These are phyloP conservation scores for Propsilocerus akamusi DNA, from an alignment of 1,140 invertebrate species.

Conservation along the genomic window DNA sequence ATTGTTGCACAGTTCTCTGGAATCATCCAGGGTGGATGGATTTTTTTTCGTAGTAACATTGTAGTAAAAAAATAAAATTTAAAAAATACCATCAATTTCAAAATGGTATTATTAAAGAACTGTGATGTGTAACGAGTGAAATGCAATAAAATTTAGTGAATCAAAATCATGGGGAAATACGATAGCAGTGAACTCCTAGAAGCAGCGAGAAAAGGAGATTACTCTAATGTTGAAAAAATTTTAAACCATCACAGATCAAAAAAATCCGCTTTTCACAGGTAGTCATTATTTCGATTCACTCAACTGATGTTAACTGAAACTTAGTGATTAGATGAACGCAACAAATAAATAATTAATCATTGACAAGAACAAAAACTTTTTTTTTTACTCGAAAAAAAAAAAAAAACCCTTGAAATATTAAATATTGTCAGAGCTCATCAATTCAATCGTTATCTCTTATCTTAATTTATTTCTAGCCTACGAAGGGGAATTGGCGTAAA, in stretches of 20 bases:
- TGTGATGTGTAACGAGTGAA: no score
- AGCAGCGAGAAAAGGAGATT: conserved; percentile 81
- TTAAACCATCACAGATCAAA: conserved; percentile 69
- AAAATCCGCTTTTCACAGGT: conserved; percentile 87
- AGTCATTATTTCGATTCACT: conserved; percentile 16
- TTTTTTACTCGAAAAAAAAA: background rate
- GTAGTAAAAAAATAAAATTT: no score
- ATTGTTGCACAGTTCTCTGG: no score
- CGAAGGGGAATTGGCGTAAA: conserved; percentile 76
- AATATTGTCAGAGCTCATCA: background rate
- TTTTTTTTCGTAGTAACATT: no score
- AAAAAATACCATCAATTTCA: no score
- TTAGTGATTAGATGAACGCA: background rate
- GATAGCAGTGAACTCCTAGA: conserved; percentile 60
- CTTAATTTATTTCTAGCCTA: conserved; percentile 47
- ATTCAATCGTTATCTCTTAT: conserved; percentile 1
- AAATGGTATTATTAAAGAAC: no score
- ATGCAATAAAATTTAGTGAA: no score
- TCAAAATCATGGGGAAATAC: background rate
- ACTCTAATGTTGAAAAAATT: conserved; percentile 76
- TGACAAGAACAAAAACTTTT: background rate
- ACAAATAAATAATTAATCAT: background rate
- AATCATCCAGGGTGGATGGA: no score
- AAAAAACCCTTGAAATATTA: background rate
- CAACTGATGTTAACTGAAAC: background rate